Evolutionary conservation across 2,888 invertebrate species (phyloP), one percentile per base, ranked within the genome.

Genomic region (Lycia hirtaria): DNA sequence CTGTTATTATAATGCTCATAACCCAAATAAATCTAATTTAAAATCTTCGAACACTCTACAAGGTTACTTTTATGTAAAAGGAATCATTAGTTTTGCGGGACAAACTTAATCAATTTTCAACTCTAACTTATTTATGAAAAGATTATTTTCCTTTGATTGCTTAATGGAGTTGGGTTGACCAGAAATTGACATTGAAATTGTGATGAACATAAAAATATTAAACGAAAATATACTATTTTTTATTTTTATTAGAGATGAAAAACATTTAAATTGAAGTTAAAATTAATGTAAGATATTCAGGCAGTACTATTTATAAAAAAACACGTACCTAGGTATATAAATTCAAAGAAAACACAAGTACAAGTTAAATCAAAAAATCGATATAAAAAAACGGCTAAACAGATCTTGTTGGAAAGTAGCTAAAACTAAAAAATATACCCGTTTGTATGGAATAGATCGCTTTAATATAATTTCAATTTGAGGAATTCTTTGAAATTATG

Each of bases 21-120:
- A 54, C 47, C 47, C 40, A 54, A 54, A 47, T 48, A 54, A 54
- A 54, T 54, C 41, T 41, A 54, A 54, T 54, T 48, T 48, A 41
- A 53, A 54, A 40, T 54, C 33, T 40, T 54, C 26, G 47, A 47
- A 32, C 33, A 40, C 40, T 41, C 38, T 30, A 54, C 45, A 40
- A 33, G 54, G 47, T 47, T 48, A 40, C 54, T 54, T 40, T 54
- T 20, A 41, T 35, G 33, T 47, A 54, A 55, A 55, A 33, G 24
- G 28, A 49, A 48, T 55, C 48, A 48, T 55, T 48, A 48, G 55
- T 49, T 55, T 47, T 32, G 24, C 38, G 17, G 20, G 44, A 40
- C 17, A 20, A 48, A 43, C 26, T 17, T 19, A 43, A 55, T 55
- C 33, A 48, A 55, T 49, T 48, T 49, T 43, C 41, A 9, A 49